phyloP scores from a whole-genome alignment of 2,113 vertebrate species.

The Sinocyclocheilus rhinocerous region DNA sequence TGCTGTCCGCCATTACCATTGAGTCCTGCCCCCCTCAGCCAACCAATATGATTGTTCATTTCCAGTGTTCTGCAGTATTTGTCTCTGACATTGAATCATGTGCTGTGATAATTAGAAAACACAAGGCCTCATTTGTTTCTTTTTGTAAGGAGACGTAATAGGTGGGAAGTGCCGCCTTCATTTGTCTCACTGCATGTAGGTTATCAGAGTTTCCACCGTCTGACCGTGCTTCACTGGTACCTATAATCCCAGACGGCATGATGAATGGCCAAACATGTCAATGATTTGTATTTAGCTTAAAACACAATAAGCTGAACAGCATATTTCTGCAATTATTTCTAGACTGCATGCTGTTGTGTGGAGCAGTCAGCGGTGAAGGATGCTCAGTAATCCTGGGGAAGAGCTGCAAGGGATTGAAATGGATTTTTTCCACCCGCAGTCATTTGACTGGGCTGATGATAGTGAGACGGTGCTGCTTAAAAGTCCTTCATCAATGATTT shows the following conservation, averaged over 20 bases:
- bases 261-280: slow-evolving; percentile 45
- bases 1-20: slow-evolving; percentile 58
- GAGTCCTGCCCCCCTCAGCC: slow-evolving; percentile 67
- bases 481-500: slow-evolving; percentile 72
- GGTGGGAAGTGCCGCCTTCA: slow-evolving; percentile 44
- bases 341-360: slow-evolving; percentile 52
- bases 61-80: slow-evolving; percentile 38
- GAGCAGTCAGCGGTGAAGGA: slow-evolving; percentile 64
- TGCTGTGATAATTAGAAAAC: slow-evolving; percentile 69
- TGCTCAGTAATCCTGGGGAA: slow-evolving; percentile 67
- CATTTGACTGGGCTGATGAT: slow-evolving; percentile 67
- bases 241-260: slow-evolving; percentile 40
- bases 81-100: slow-evolving; percentile 34
- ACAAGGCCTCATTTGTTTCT: slow-evolving; percentile 73
- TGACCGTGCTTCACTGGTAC: background rate
- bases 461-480: slow-evolving; percentile 67
- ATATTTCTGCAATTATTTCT: slow-evolving; percentile 42
- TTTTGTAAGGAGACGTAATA: slow-evolving; percentile 69
- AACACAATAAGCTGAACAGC: slow-evolving; percentile 53
- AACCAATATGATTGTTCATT: slow-evolving; percentile 77
- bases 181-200: slow-evolving; percentile 33
- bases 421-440: slow-evolving; percentile 66
- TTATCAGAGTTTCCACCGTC: slow-evolving; percentile 31
- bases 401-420: slow-evolving; percentile 73
- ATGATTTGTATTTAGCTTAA: slow-evolving; percentile 53